phyloP scores from a whole-genome alignment of 2,888 invertebrate genomes.

The Galerucella nymphaeae region DNA sequence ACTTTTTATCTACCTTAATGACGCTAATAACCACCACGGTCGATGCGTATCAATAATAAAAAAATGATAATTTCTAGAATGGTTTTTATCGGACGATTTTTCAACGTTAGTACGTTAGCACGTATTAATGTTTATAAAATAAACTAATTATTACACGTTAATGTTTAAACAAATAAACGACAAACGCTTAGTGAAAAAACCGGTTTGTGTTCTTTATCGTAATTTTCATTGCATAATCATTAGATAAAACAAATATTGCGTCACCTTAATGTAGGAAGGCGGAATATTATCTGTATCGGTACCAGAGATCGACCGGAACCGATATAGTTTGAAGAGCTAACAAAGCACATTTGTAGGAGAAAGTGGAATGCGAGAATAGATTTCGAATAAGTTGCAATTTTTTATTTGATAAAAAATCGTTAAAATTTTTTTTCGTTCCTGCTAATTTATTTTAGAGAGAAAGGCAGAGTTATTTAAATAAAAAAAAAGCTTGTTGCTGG shows the following conservation, averaged over 20 bases:
- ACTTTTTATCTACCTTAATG: too few relatives aligned
- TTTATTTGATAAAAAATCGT: background rate
- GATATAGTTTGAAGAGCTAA: slow-evolving; percentile 25
- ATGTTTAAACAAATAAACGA: slow-evolving; percentile 32
- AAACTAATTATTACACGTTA: slow-evolving; percentile 26
- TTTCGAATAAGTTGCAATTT: slow-evolving; percentile 30
- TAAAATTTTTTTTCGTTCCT: too few relatives aligned
- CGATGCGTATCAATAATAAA: too few relatives aligned
- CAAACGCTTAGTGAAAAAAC: slow-evolving; percentile 31
- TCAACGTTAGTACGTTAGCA: background rate
- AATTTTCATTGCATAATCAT: slow-evolving; percentile 36
- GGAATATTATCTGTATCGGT: slow-evolving; percentile 6
- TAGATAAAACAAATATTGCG: slow-evolving; percentile 28
- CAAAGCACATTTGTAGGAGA: slow-evolving; percentile 49
- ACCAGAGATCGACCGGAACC: slow-evolving; percentile 12
- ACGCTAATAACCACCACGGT: too few relatives aligned
- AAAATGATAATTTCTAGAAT: background rate
- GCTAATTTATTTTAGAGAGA: too few relatives aligned
- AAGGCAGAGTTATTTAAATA: too few relatives aligned
- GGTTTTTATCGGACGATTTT: background rate
- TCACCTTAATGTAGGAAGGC: slow-evolving; percentile 21
- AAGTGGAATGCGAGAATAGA: slow-evolving; percentile 53
- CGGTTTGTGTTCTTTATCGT: slow-evolving; percentile 26
- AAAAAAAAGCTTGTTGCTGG: too few relatives aligned
- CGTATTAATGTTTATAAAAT: slow-evolving; percentile 26